Evolutionary conservation across 2,797 vertebrate genomes (phyloP).

Genomic region (Pangasius mekongensis): DNA sequence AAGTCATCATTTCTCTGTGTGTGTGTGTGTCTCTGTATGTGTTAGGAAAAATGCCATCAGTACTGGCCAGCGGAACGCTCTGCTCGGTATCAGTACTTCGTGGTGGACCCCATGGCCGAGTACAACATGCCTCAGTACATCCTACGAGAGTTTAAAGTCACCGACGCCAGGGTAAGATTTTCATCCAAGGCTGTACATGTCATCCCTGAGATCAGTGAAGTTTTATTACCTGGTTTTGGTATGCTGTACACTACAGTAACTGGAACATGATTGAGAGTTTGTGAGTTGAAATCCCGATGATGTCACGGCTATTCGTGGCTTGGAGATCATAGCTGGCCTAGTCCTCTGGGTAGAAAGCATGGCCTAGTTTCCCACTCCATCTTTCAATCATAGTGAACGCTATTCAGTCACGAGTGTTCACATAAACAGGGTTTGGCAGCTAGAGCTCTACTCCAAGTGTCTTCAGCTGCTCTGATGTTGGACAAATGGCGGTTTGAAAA

Average conservation of each 20-base stretch:
- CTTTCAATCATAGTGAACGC: background rate
- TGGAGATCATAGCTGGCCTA: background rate
- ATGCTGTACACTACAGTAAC: background rate
- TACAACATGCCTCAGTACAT: constrained; percentile 99
- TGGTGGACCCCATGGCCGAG: constrained; percentile 99
- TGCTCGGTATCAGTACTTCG: constrained; percentile 98
- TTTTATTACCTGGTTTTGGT: background rate
- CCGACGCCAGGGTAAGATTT: constrained; percentile 94
- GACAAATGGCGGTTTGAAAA: background rate
- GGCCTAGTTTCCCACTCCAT: background rate
- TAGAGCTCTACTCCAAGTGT: background rate
- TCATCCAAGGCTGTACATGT: background rate
- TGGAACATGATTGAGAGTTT: constrained; percentile 11
- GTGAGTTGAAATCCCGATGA: background rate
- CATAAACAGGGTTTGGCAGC: background rate
- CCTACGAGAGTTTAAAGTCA: constrained; percentile 98
- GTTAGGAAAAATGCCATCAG: constrained; percentile 97
- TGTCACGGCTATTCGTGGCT: background rate
- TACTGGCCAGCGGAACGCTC: constrained; percentile 99
- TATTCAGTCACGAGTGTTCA: background rate
- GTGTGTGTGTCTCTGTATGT: constrained; percentile 9
- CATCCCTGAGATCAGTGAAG: background rate
- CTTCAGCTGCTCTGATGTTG: background rate
- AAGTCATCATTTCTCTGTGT: no score
- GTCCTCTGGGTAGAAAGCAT: background rate